Evolutionary conservation across 2,888 invertebrate species (phyloP), one percentile per base, ranked within the genome.

Genomic region (Athalia rosae): DNA sequence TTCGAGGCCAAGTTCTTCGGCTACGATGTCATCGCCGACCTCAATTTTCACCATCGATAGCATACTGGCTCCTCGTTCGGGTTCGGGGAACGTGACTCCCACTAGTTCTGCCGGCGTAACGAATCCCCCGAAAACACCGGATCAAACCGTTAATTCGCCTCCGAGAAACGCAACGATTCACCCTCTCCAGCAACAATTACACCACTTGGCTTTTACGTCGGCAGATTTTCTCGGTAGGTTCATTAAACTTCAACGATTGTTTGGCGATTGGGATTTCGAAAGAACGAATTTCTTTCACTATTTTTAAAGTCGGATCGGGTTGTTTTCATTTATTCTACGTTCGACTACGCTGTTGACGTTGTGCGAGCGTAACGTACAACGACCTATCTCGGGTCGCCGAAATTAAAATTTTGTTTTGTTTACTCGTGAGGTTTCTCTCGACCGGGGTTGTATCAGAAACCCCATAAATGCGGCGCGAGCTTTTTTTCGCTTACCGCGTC

Each of bases 21-120:
- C 84, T 85, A 91, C 91, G 85, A 91, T 84, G 90, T 91, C 90
- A 88, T 91, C 93, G 85, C 91, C 92, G 0, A 91, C 93, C 41
- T 94, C 94, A 4, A 92, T 96, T 80, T 96, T 96, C 90, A 96
- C 96, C 84, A 96, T 96, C 86, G 96, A 96, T 90, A 96, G 96
- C 90, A 96, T 96, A 85, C 91, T 96, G 89, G 95, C 95, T 67
- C 95, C 95, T 76, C 91, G 94, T 78, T 93, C 94, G 67, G 82
- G 28, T 28, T 28, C 84, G 13, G 89, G 89, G 3, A 88, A 87
- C 62, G 84, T 88, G 53, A 92, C 91, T 81, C 87, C 88, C 8
- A 83, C 88, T 83, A 91, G 80, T 67, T 81, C 85, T 5, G 71
- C 84, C 0, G 81, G 83, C 13, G 82, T 83, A 7, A 81, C 81